Conservation (phyloP, 2,888 invertebrate genomes). For the Matsumyia berberina region DNA sequence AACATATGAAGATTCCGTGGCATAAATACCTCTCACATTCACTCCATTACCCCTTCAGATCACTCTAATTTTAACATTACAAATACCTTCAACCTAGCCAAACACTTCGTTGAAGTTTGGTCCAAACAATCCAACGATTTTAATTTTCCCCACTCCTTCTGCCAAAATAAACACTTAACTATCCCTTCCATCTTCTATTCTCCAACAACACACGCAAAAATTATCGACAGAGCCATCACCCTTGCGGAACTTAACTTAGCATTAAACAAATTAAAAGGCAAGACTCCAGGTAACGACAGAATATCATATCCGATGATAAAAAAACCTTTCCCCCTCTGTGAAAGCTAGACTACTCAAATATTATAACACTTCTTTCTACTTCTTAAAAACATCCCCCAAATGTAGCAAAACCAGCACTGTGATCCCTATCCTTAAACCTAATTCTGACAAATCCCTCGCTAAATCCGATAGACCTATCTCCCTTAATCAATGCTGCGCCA, state of each 20-base stretch:
- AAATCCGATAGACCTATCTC: neutral
- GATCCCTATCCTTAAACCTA: slow-evolving; percentile 37
- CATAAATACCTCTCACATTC: neutral
- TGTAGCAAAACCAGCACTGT: neutral
- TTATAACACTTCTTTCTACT: too few species aligned
- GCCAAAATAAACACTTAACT: slow-evolving; percentile 4
- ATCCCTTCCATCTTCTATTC: neutral
- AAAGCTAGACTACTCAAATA: too few species aligned
- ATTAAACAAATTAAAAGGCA: slow-evolving; percentile 8
- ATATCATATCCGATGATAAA: slow-evolving; percentile 12
- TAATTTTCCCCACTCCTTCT: slow-evolving; percentile 4
- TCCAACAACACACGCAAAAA: neutral
- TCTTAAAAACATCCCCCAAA: too few species aligned
- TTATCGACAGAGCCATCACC: neutral
- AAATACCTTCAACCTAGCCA: neutral
- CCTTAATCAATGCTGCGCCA: too few species aligned
- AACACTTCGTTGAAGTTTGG: slow-evolving; percentile 7
- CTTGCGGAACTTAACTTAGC: too few species aligned
- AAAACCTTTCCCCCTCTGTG: neutral
- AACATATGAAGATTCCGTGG: slow-evolving; percentile 18
- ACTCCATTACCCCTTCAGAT: neutral
- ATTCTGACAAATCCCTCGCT: slow-evolving; percentile 9
- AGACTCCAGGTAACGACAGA: neutral
- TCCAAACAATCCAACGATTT: slow-evolving; percentile 8
- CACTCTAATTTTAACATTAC: neutral